These are phyloP conservation scores for Hetaerina americana DNA, from an alignment of 1,140 invertebrate genomes.

Conservation along the genomic window DNA sequence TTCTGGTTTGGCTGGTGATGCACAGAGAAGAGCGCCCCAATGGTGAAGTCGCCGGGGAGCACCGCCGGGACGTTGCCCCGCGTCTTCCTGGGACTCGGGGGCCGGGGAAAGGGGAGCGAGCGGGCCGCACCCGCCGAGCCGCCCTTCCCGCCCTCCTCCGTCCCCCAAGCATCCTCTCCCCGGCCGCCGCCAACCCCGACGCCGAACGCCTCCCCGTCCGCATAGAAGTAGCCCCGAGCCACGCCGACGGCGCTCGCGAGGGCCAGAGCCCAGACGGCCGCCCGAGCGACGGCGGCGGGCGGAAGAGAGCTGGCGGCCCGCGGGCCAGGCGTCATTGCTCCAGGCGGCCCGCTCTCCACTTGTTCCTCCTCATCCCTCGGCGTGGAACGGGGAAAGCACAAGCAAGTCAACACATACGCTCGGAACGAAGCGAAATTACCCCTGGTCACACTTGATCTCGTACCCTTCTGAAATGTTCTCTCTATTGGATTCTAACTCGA, in stretches of 20 bases:
- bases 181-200: background rate
- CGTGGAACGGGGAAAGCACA: too few relatives aligned
- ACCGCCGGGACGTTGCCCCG: constrained; percentile 27
- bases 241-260: background rate
- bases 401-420: too few relatives aligned
- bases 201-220: background rate
- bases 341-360: too few relatives aligned
- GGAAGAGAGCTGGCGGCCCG: too few relatives aligned
- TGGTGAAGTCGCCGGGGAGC: constrained; percentile 49
- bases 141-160: background rate
- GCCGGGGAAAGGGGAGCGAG: background rate
- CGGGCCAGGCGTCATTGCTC: too few relatives aligned
- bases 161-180: background rate
- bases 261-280: background rate
- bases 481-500: too few relatives aligned
- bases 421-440: too few relatives aligned
- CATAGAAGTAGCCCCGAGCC: background rate
- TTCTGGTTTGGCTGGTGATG: constrained; percentile 49
- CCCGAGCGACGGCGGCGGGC: background rate
- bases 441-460: too few relatives aligned
- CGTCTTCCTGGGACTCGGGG: background rate
- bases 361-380: too few relatives aligned
- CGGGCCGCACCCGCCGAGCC: background rate
- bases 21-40: constrained; percentile 61
- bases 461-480: too few relatives aligned